Evolutionary conservation across 2,888 invertebrate species (phyloP), one percentile per base, ranked within the genome.

Genomic region (Abrostola tripartita): DNA sequence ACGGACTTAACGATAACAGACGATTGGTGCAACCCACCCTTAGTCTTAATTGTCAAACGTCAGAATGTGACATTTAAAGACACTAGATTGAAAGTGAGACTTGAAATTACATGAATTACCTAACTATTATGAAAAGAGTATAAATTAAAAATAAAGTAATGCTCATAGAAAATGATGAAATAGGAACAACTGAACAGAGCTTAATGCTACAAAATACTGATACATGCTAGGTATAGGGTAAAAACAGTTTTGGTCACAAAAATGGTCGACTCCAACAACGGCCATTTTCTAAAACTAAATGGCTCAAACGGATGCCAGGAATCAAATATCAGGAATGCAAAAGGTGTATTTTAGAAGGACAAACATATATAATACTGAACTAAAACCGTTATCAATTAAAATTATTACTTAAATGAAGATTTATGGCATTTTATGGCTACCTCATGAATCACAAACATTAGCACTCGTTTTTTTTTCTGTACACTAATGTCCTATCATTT

Each of bases 401-500:
- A 71, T 71, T 71, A 81, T 78, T 74, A 84, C 82, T 81, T 82
- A 83, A 70, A 81, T 78, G 85, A 71, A 75, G 77, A 74, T 83
- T 86, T 93, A 94, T 94, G 94, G 94, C 94, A 93, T 93, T 89
- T 84, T 90, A 93, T 94, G 94, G 94, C 94, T 93, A 93, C 93
- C 93, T 92, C 93, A 91, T 90, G 92, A 90, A 92, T 92, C 92
- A 92, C 90, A 91, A 88, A 85, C 84, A 84, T 90, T 89, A 91
- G 90, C 90, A 90, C 90, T 89, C 88, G 61, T 68, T 82, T 81
- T 81, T 76, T 82, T 84, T 78, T 81, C 85, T 89, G 85, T 89
- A 90, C 89, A 84, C 77, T 81, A 87, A 82, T 85, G 81, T 84
- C 85, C 87, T 76, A 85, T 86, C 85, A 72, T 81, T 80, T 84